Conservation (phyloP, 2,797 vertebrate species). For the Lagorchestes hirsutus region DNA sequence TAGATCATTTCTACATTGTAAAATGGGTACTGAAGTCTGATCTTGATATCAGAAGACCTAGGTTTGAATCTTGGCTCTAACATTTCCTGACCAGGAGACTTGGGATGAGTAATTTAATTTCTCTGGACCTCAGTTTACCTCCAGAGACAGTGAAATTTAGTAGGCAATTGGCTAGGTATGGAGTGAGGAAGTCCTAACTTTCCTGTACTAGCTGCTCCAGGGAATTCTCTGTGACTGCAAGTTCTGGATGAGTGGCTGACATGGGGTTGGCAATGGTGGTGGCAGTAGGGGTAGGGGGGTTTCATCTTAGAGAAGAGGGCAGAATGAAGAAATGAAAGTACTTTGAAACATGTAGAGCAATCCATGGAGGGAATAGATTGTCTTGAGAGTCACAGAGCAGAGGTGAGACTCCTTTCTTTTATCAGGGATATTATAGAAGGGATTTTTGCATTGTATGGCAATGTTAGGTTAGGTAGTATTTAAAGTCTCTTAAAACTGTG, state of each 20-base stretch:
- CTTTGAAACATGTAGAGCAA: neutral
- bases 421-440: neutral
- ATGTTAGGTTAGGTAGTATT: neutral
- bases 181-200: neutral
- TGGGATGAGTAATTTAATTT: neutral
- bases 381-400: neutral
- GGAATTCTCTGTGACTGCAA: neutral
- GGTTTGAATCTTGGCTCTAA: neutral
- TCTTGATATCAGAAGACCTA: slow-evolving; percentile 1
- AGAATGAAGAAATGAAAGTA: neutral
- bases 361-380: neutral
- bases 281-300: too few species aligned
- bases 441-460: neutral
- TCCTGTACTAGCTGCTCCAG: neutral
- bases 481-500: neutral
- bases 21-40: neutral
- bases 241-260: neutral
- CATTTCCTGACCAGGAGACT: neutral
- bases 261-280: neutral
- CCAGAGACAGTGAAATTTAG: neutral
- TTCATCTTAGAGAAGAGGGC: neutral
- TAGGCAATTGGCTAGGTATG: neutral
- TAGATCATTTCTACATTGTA: neutral
- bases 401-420: neutral
- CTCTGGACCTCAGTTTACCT: neutral